Evolutionary conservation across 2,113 vertebrate genomes (phyloP).

Genomic region (Terrapene triunguis): DNA sequence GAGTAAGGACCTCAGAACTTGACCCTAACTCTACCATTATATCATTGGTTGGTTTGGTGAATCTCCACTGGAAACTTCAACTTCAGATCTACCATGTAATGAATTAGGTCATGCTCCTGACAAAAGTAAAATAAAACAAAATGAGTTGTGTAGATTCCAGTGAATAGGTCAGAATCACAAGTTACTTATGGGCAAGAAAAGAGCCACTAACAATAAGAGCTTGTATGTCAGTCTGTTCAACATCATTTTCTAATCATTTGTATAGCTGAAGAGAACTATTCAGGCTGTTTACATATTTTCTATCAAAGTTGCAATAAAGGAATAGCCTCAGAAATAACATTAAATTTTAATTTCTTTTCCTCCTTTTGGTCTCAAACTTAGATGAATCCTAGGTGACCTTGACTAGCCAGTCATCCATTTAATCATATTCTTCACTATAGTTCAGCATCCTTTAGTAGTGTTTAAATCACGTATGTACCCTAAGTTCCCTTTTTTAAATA

Average conservation of each 20-base stretch:
- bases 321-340: not conserved
- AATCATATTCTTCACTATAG: not conserved
- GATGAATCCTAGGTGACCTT: not conserved
- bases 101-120: not conserved
- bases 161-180: not conserved
- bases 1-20: not conserved
- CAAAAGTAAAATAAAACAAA: not conserved
- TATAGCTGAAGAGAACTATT: not conserved
- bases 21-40: not conserved
- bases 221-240: not conserved
- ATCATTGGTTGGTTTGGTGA: not conserved
- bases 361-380: not conserved
- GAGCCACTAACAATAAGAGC: not conserved
- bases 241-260: not conserved
- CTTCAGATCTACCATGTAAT: not conserved
- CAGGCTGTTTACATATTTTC: not conserved
- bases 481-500: not conserved
- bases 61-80: not conserved
- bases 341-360: not conserved
- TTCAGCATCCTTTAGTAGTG: not conserved
- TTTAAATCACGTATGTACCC: not conserved
- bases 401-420: not conserved
- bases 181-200: not conserved
- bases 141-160: rapidly evolving
- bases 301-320: not conserved